Evolutionary conservation across 1,140 invertebrate genomes (phyloP), one percentile per base, ranked within the genome.

Genomic region (Heliconius congener): DNA sequence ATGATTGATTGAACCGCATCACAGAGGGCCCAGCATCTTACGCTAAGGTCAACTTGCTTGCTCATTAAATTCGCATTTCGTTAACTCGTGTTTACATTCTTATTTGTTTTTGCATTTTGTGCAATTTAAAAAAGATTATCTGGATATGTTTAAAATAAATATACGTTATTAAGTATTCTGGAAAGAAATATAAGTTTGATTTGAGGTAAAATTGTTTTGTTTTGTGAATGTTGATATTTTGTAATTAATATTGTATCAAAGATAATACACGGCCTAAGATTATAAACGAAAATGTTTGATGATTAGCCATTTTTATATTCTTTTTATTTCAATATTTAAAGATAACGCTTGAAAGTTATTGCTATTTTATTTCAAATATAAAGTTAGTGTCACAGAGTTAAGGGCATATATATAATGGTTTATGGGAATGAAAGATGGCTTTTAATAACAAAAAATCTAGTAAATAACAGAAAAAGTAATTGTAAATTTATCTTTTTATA

Each of bases 1-100:
- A 82, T 91, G 90, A 91, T 93, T 88, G 88, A 91, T 93, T 84
- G 81, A 79, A 80, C 70, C 73, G 66, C 81, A 82, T 85, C 82
- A 60, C 34, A 74, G 77, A 83, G 74, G 79, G 79, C 66, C 66
- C 76, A 79, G 77, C 77, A 77, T 66, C 60, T 57, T 66, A 76
- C 27, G 71, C 76, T 23, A 50, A 74, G 80, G 80, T 81, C 76
- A 81, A 75, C 42, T 73, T 27, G 23, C 52, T 66, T 39, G 23
- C 66, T 66, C 76, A 81, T 83, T 83, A 83, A 80, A 80, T 76
- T 83, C 79, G 79, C 81, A 77, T 80, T 80, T 80, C 19, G 66
- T 80, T 76, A 52, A 66, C 60, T 66, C 16, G 74, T 76, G 57
- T 81, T 79, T 76, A 76, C 27, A 39, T 74, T 79, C 50, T 50